Conservation (phyloP, 1,140 invertebrate species). For the Pogonomyrmex californicus region DNA sequence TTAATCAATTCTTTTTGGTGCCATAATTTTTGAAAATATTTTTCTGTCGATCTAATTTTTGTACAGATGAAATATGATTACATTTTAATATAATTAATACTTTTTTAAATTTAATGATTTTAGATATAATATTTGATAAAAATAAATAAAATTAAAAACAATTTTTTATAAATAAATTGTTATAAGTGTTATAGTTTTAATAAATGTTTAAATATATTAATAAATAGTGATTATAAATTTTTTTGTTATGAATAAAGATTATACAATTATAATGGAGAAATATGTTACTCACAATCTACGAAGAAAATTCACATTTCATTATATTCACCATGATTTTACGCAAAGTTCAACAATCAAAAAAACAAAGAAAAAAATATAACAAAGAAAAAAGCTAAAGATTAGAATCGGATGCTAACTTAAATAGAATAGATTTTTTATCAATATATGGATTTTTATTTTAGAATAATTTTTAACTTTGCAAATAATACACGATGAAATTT, state of each 20-base stretch:
- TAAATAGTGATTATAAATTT: neutral
- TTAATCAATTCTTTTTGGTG: slow-evolving; percentile 10
- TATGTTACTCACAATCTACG: neutral
- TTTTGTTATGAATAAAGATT: neutral
- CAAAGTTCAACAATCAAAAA: slow-evolving; percentile 4
- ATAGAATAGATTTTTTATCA: neutral
- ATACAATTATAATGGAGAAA: neutral
- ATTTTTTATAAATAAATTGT: neutral
- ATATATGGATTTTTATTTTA: neutral
- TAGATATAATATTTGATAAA: neutral
- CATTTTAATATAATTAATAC: neutral
- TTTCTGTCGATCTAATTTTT: neutral
- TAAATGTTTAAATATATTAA: too few relatives aligned
- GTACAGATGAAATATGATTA: neutral
- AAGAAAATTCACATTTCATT: slow-evolving; percentile 42
- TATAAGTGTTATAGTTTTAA: too few relatives aligned
- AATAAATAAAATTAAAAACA: neutral
- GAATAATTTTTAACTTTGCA: neutral
- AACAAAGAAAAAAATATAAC: neutral
- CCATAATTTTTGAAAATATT: neutral
- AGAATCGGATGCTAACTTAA: neutral
- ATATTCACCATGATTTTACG: slow-evolving; percentile 62
- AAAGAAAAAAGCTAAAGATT: neutral
- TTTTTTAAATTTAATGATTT: neutral
- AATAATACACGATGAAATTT: neutral